These are phyloP conservation scores for Synanthedon vespiformis DNA, from an alignment of 2,888 invertebrate genomes.

Conservation along the genomic window DNA sequence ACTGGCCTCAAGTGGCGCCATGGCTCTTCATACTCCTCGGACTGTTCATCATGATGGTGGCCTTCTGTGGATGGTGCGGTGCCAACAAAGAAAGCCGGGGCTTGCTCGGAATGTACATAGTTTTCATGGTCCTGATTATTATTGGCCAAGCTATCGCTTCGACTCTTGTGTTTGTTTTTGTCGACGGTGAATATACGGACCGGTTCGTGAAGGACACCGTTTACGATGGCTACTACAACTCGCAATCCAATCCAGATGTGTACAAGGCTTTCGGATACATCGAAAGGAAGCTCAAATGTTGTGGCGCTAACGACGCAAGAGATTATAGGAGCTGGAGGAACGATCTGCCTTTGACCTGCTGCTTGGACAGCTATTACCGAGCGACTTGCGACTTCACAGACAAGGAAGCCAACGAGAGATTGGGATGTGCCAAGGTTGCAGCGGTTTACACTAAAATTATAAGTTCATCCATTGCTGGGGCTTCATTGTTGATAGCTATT, in stretches of 20 bases:
- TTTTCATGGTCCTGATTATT: conserved; percentile 48
- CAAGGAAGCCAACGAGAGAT: conserved; percentile 59
- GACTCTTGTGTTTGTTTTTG: conserved; percentile 54
- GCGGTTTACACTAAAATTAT: conserved; percentile 63
- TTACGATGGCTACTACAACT: conserved; percentile 62
- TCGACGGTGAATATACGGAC: conserved; percentile 60
- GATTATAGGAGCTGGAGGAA: conserved; percentile 62
- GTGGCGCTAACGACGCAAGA: conserved; percentile 59
- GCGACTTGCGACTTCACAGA: conserved; percentile 60
- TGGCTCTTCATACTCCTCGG: conserved; percentile 61
- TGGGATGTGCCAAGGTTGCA: conserved; percentile 63
- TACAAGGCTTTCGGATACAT: conserved; percentile 53
- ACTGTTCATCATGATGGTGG: conserved; percentile 46
- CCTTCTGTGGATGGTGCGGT: conserved; percentile 60
- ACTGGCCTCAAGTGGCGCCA: conserved; percentile 64
- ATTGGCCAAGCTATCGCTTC: conserved; percentile 49
- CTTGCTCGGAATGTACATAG: conserved; percentile 46
- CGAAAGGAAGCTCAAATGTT: conserved; percentile 54
- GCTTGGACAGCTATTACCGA: conserved; percentile 53
- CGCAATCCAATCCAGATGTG: conserved; percentile 54
- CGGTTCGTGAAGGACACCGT: conserved; percentile 60
- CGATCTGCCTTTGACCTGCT: conserved; percentile 55
- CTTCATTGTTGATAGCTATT: conserved; percentile 45
- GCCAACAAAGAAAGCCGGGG: conserved; percentile 51
- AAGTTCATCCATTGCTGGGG: conserved; percentile 55